A percentile compares a stretch with the other conserved stretches of the same genome.
Conservation (phyloP, 2,113 vertebrate species). For the Campylorhamphus procurvoides region DNA sequence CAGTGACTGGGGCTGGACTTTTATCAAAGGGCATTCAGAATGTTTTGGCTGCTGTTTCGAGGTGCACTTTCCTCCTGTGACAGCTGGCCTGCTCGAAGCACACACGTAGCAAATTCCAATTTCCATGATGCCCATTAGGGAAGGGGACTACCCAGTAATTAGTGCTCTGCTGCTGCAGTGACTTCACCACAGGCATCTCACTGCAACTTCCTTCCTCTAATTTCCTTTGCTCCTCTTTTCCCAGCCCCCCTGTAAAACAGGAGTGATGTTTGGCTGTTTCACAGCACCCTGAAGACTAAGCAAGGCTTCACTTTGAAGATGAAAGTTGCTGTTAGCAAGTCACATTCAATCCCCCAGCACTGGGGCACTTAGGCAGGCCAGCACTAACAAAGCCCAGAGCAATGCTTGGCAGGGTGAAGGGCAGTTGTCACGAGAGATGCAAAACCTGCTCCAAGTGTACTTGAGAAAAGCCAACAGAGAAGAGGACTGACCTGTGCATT, state of each 20-base stretch:
- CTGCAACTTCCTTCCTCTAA: slow-evolving; percentile 31
- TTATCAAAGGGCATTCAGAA: neutral
- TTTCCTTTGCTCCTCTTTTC: slow-evolving; percentile 34
- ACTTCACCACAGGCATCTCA: neutral
- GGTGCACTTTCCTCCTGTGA: neutral
- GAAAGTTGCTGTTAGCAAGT: neutral
- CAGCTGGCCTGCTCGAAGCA: neutral
- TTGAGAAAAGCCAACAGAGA: neutral
- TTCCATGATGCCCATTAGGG: neutral
- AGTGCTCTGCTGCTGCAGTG: neutral
- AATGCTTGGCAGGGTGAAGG: neutral
- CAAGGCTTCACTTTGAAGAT: slow-evolving; percentile 8
- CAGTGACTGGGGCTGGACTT: neutral
- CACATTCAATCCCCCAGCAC: neutral
- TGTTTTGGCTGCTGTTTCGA: neutral
- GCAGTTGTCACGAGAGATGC: neutral
- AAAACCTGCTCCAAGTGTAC: neutral
- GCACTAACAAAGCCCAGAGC: neutral
- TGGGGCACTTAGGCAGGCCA: neutral
- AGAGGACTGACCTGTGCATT: neutral
- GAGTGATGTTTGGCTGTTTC: neutral
- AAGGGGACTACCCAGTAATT: slow-evolving; percentile 25
- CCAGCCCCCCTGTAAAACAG: neutral
- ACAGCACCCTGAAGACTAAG: neutral
- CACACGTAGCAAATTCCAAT: neutral